These are phyloP conservation scores for Scomber colias DNA, from an alignment of 2,113 vertebrate genomes.

Conservation along the genomic window DNA sequence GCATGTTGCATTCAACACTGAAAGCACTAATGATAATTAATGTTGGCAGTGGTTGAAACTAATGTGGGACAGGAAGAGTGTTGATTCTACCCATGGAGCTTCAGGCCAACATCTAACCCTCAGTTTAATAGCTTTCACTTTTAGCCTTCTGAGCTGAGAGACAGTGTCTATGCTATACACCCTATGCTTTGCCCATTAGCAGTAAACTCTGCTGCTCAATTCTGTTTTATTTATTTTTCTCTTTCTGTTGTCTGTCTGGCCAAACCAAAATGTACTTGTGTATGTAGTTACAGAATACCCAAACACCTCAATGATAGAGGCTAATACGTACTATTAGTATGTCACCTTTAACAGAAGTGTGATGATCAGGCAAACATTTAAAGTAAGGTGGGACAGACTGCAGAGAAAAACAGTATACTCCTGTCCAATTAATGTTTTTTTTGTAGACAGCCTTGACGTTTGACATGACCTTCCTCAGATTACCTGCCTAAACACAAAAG, in stretches of 20 bases:
- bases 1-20: neutral
- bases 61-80: constrained; percentile 3
- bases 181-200: neutral
- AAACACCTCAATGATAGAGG: too few species aligned
- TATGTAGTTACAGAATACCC: too few species aligned
- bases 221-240: neutral
- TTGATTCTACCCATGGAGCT: neutral
- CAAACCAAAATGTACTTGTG: too few species aligned
- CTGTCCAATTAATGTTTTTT: too few species aligned
- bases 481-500: too few species aligned
- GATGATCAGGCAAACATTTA: too few species aligned
- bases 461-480: too few species aligned
- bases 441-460: too few species aligned
- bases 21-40: constrained; percentile 36
- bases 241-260: neutral
- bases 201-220: neutral
- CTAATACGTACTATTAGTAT: too few species aligned
- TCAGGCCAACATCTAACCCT: constrained; percentile 3
- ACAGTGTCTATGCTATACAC: neutral
- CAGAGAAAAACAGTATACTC: too few species aligned
- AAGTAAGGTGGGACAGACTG: too few species aligned
- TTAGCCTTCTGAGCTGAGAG: constrained; percentile 3
- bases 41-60: constrained; percentile 11
- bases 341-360: too few species aligned
- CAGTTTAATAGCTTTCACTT: constrained; percentile 19